phyloP scores from a whole-genome alignment of 2,797 vertebrate species.

The Molossus molossus region DNA sequence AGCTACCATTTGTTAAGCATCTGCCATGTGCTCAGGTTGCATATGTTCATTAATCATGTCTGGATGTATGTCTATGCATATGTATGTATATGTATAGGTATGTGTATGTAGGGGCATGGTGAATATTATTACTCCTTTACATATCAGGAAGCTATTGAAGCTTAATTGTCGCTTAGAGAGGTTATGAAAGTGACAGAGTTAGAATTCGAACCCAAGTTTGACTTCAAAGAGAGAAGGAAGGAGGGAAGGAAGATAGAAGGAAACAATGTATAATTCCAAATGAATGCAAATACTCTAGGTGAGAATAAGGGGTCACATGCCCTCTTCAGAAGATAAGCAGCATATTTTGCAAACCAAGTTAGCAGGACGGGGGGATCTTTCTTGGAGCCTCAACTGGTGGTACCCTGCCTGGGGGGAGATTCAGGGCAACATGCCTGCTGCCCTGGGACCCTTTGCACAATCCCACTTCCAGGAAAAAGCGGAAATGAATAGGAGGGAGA shows the following conservation, averaged over 20 bases:
- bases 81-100: background rate
- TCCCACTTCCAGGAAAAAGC: background rate
- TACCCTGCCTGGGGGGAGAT: background rate
- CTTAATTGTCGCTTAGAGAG: background rate
- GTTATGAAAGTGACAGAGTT: background rate
- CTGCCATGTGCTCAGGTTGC: background rate
- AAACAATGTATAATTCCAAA: constrained; percentile 16
- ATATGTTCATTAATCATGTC: background rate
- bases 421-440: background rate
- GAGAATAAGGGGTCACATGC: background rate
- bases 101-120: background rate
- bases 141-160: background rate
- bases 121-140: background rate
- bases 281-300: background rate
- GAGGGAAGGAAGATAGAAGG: background rate
- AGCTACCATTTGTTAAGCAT: background rate
- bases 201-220: constrained; percentile 37
- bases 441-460: background rate
- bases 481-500: background rate
- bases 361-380: background rate
- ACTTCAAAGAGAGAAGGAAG: constrained; percentile 43
- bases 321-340: background rate
- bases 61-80: background rate
- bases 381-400: background rate
- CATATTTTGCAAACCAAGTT: background rate